phyloP scores from a whole-genome alignment of 2,797 vertebrate genomes.

The Vireo griseus region DNA sequence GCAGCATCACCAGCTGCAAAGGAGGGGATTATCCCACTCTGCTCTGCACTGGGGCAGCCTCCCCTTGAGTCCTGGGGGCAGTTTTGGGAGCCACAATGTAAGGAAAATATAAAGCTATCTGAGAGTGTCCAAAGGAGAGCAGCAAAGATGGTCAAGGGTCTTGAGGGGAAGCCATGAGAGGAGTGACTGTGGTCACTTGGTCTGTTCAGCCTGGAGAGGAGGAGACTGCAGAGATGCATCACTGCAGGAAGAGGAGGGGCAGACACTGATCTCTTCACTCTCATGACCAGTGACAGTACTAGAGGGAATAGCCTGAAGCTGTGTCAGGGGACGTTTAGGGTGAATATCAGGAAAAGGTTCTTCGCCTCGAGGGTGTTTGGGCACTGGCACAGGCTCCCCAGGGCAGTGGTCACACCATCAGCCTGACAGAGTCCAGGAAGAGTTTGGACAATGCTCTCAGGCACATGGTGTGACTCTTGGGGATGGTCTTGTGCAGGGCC shows the following conservation, averaged over 20 bases:
- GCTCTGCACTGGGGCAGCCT: neutral
- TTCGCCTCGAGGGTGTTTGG: neutral
- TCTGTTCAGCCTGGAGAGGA: neutral
- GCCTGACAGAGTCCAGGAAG: neutral
- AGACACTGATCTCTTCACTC: neutral
- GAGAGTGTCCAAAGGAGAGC: neutral
- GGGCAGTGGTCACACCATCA: neutral
- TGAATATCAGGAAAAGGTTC: neutral
- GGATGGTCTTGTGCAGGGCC: neutral
- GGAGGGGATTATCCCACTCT: neutral
- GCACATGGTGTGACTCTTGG: neutral
- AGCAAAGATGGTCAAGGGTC: neutral
- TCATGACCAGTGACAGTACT: neutral
- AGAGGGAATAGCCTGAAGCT: neutral
- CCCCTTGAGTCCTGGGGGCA: neutral
- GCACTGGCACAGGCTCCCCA: neutral
- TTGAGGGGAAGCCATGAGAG: neutral
- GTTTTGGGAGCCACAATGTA: neutral
- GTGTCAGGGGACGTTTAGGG: neutral
- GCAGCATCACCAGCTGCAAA: neutral
- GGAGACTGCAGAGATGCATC: neutral
- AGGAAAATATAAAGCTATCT: neutral
- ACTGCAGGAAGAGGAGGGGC: neutral
- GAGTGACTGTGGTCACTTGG: rapidly evolving
- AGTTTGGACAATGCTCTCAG: neutral